Conservation (phyloP, 2,113 vertebrate genomes). For the Leptocoma aspasia region DNA sequence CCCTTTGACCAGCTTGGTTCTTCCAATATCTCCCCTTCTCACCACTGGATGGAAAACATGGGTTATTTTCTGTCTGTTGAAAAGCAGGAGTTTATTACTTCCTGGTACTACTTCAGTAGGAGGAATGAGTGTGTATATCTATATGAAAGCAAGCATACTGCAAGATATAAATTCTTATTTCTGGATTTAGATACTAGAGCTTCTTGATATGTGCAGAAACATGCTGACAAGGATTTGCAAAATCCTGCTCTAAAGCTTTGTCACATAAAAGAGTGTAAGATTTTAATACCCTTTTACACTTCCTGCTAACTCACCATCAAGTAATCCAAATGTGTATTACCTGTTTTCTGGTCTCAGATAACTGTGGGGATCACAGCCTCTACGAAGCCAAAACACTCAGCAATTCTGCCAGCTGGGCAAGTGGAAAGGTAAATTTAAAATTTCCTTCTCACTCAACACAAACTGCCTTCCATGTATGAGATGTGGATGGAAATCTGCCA, state of each 20-base stretch:
- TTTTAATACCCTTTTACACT: not conserved
- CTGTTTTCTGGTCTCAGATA: not conserved
- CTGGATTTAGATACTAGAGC: not conserved
- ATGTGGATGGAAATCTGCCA: not conserved
- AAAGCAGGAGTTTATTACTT: not conserved
- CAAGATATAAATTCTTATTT: not conserved
- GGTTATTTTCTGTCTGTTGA: not conserved
- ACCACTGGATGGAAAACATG: not conserved
- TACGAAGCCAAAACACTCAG: not conserved
- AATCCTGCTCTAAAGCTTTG: not conserved
- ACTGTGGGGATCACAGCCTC: not conserved
- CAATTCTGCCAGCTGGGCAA: not conserved
- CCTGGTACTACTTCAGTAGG: not conserved
- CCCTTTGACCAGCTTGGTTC: not conserved
- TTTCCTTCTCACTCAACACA: not conserved
- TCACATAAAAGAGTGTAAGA: not conserved
- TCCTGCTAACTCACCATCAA: not conserved
- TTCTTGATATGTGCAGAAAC: not conserved
- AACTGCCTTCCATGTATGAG: not conserved
- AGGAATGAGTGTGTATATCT: not conserved
- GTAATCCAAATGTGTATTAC: not conserved
- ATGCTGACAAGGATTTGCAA: not conserved
- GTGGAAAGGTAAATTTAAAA: not conserved
- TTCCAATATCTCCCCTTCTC: not conserved
- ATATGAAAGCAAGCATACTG: not conserved